Evolutionary conservation across 2,888 invertebrate species (phyloP).

Genomic region (Timema cristinae): DNA sequence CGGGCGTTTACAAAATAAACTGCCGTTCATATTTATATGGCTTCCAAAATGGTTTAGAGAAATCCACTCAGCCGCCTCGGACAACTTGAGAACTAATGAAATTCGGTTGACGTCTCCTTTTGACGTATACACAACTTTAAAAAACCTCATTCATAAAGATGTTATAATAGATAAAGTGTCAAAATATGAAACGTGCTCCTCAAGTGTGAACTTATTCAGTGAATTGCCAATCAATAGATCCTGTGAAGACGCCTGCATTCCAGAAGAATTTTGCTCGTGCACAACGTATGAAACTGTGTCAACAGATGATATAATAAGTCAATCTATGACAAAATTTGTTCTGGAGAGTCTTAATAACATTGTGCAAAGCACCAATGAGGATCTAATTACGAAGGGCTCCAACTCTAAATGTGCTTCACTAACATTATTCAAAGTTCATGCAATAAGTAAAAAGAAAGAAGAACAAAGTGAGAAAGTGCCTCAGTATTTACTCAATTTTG

Average conservation of each 20-base stretch:
- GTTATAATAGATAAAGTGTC: no score
- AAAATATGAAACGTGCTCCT: neutral
- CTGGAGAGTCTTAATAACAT: conserved; percentile 5
- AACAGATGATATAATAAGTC: neutral
- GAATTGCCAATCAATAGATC: conserved; percentile 19
- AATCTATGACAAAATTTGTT: neutral
- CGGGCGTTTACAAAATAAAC: conserved; percentile 36
- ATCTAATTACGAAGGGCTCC: neutral
- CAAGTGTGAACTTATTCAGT: conserved; percentile 21
- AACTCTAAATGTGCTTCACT: no score
- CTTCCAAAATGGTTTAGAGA: conserved; percentile 32
- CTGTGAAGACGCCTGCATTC: conserved; percentile 25
- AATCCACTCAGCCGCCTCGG: conserved; percentile 30
- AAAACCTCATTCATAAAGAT: conserved; percentile 16
- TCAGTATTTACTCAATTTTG: conserved; percentile 38
- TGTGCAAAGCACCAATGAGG: neutral
- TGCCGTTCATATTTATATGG: conserved; percentile 36
- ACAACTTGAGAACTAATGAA: conserved; percentile 32
- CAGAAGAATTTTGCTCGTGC: conserved; percentile 26
- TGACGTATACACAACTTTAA: conserved; percentile 35
- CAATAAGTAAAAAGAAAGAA: neutral
- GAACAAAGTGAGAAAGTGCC: neutral
- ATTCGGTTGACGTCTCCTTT: conserved; percentile 35
- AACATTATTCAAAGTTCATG: no score
- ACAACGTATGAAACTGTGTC: conserved; percentile 8